Evolutionary conservation across 2,888 invertebrate genomes (phyloP).

Genomic region (Taphrorychus bicolor): DNA sequence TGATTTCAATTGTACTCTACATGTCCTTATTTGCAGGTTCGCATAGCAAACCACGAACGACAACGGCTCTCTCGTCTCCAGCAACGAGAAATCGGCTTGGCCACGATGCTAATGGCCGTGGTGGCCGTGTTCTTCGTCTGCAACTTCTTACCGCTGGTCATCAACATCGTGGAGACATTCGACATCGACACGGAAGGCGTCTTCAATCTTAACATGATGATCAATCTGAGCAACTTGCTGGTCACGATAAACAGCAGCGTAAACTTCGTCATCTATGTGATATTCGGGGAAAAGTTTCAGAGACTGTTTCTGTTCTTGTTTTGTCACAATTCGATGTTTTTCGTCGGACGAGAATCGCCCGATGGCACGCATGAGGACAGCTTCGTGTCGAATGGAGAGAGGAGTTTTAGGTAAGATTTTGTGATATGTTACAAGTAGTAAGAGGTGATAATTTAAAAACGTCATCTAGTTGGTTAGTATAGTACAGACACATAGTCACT

Average conservation of each 20-base stretch:
- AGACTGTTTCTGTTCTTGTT: slow-evolving; percentile 69
- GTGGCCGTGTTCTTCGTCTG: slow-evolving; percentile 94
- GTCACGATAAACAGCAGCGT: slow-evolving; percentile 97
- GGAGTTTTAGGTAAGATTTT: slow-evolving; percentile 69
- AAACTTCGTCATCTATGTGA: slow-evolving; percentile 97
- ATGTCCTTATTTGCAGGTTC: slow-evolving; percentile 65
- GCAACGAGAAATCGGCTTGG: slow-evolving; percentile 90
- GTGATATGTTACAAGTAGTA: background rate
- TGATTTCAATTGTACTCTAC: too few relatives aligned
- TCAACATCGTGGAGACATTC: slow-evolving; percentile 87
- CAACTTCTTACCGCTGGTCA: slow-evolving; percentile 85
- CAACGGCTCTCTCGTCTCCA: slow-evolving; percentile 89
- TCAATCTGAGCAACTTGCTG: slow-evolving; percentile 86
- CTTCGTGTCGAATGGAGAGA: slow-evolving; percentile 80
- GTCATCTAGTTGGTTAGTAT: too few relatives aligned
- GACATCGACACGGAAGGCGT: slow-evolving; percentile 56
- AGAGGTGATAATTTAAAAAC: too few relatives aligned
- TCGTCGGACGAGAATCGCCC: slow-evolving; percentile 70
- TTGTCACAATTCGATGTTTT: slow-evolving; percentile 56
- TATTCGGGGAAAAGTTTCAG: slow-evolving; percentile 96
- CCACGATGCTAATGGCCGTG: slow-evolving; percentile 93
- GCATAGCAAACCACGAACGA: slow-evolving; percentile 88
- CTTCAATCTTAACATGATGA: slow-evolving; percentile 68
- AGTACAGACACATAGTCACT: too few relatives aligned
- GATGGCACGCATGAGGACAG: slow-evolving; percentile 84